These are phyloP conservation scores for Macroramphosus scolopax DNA, from an alignment of 2,797 vertebrate genomes.

Conservation along the genomic window DNA sequence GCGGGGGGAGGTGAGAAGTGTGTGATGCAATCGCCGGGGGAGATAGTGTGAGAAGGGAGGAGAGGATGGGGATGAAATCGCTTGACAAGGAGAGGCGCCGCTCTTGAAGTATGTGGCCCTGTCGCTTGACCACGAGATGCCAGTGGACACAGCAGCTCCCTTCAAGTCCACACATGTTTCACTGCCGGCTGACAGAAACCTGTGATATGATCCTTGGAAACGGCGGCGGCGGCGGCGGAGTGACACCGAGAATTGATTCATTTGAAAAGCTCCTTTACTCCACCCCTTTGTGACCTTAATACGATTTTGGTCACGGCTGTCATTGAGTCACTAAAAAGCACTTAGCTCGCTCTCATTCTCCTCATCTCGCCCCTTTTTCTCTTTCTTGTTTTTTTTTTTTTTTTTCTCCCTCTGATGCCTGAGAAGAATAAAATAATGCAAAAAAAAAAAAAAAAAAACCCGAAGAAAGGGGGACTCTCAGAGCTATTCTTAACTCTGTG, in stretches of 20 bases:
- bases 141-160: constrained; percentile 10
- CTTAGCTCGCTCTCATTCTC: too few relatives aligned
- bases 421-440: not conserved
- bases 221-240: constrained; percentile 2
- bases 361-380: constrained; percentile 37
- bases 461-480: not conserved
- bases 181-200: constrained; percentile 10
- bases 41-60: constrained; percentile 55
- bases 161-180: constrained; percentile 23
- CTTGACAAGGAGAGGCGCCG: constrained; percentile 43
- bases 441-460: too few relatives aligned
- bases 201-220: not conserved
- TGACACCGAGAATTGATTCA: constrained; percentile 65
- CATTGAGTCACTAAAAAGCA: constrained; percentile 67
- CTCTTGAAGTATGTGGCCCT: constrained; percentile 9
- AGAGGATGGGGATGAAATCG: constrained; percentile 62
- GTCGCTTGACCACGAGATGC: constrained; percentile 24
- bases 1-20: constrained; percentile 56
- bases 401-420: constrained; percentile 7
- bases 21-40: constrained; percentile 47
- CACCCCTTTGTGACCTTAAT: constrained; percentile 70
- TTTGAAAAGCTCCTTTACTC: constrained; percentile 68
- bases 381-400: constrained; percentile 10
- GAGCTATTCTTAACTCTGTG: not conserved
- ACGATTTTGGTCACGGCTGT: constrained; percentile 69